Percentiles rank a stretch among this genome's conserved stretches.
These are phyloP conservation scores for Terrapene triunguis DNA, from an alignment of 2,113 vertebrate species.

Conservation along the genomic window DNA sequence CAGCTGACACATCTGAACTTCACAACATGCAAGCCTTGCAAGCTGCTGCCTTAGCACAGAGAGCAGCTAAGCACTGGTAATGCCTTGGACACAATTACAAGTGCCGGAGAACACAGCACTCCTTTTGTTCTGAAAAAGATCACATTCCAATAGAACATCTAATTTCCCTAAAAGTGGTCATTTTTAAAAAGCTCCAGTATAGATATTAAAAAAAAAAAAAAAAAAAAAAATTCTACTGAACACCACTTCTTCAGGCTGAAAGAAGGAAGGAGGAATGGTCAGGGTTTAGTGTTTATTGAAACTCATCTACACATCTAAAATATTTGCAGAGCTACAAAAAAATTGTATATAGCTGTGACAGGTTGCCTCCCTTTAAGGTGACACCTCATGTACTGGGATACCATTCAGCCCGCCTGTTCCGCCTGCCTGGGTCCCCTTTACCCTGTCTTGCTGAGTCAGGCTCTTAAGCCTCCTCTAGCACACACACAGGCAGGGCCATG, in stretches of 20 bases:
- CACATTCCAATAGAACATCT: constrained; percentile 43
- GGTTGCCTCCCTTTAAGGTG: no score
- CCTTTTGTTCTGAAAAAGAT: constrained; percentile 31
- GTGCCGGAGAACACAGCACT: not conserved
- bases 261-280: not conserved
- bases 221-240: constrained; percentile 43
- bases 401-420: no score
- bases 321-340: not conserved
- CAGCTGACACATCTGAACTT: constrained; percentile 68
- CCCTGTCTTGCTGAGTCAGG: no score
- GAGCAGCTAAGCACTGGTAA: constrained; percentile 52
- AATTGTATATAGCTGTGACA: no score
- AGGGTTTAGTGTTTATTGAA: not conserved
- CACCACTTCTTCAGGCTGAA: constrained; percentile 43
- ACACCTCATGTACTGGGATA: no score
- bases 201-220: constrained; percentile 2
- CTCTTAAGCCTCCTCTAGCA: no score
- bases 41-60: constrained; percentile 62
- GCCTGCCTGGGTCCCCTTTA: no score
- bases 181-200: constrained; percentile 16
- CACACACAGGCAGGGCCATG: no score
- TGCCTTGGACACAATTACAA: not conserved
- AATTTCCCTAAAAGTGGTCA: constrained; percentile 46
- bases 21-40: constrained; percentile 65
- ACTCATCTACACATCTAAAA: not conserved